These are phyloP conservation scores for Spatulosminthurus flaviceps DNA, from an alignment of 2,888 invertebrate species.

Conservation along the genomic window DNA sequence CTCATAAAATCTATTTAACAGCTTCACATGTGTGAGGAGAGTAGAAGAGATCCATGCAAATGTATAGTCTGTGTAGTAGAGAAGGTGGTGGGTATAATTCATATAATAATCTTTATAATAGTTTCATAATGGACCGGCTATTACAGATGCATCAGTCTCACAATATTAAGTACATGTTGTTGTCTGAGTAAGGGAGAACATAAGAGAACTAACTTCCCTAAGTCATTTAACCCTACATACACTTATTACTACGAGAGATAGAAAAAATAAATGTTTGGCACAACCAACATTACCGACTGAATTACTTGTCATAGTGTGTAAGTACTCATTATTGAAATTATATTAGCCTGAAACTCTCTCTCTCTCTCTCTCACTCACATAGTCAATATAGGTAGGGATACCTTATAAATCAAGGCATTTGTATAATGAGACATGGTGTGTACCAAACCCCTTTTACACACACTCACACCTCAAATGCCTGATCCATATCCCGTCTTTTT, in stretches of 20 bases:
- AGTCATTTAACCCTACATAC: too few species aligned
- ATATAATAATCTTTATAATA: too few species aligned
- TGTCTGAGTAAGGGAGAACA: too few species aligned
- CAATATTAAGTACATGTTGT: too few species aligned
- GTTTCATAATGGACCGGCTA: too few species aligned
- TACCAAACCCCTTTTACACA: background rate
- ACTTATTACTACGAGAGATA: background rate
- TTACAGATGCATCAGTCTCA: too few species aligned
- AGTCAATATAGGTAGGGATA: background rate
- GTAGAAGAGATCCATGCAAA: too few species aligned
- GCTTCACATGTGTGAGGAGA: background rate
- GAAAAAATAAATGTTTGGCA: background rate
- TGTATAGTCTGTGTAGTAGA: too few species aligned
- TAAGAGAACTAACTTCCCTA: too few species aligned
- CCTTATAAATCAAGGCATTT: background rate
- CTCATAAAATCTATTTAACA: constrained; percentile 9
- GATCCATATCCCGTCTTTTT: too few species aligned
- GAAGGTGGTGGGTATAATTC: too few species aligned
- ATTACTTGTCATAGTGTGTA: constrained; percentile 18
- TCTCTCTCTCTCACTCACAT: background rate
- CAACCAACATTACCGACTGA: background rate
- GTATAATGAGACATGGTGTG: background rate
- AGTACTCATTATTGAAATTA: constrained; percentile 14
- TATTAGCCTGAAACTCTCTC: background rate
- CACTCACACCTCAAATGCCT: background rate